A percentile compares a stretch with the other conserved stretches of the same genome.
phyloP scores from a whole-genome alignment of 2,113 vertebrate species.

The Eulacestoma nigropectus region DNA sequence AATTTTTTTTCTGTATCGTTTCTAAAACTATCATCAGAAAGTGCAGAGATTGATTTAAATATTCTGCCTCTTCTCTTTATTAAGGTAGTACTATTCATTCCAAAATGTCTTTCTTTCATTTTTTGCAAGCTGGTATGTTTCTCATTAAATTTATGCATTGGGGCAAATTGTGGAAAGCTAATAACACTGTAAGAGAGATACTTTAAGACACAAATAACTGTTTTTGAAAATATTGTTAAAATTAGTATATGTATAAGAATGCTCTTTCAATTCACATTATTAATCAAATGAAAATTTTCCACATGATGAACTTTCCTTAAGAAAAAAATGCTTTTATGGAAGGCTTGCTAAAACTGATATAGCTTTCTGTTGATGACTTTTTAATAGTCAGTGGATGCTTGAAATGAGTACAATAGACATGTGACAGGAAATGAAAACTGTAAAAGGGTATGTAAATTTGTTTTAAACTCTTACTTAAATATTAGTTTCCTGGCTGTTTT shows the following conservation, averaged over 20 bases:
- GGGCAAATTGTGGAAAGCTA: not conserved
- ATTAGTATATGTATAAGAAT: not conserved
- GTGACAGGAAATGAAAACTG: not conserved
- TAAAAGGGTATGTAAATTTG: not conserved
- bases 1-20: not conserved
- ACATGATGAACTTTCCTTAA: not conserved
- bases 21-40: not conserved
- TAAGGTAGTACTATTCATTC: not conserved
- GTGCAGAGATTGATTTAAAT: not conserved
- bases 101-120: not conserved
- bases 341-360: not conserved
- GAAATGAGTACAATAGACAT: not conserved
- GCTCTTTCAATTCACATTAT: not conserved
- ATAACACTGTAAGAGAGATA: not conserved
- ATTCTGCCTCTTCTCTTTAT: not conserved
- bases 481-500: not conserved
- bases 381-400: not conserved
- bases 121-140: not conserved
- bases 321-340: not conserved
- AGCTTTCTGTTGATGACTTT: not conserved
- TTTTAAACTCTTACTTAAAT: not conserved
- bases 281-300: not conserved
- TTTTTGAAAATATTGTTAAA: not conserved
- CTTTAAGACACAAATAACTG: not conserved
- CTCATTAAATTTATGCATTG: not conserved